These are phyloP conservation scores for Prorops nasuta DNA, from an alignment of 1,140 invertebrate species.

Conservation along the genomic window DNA sequence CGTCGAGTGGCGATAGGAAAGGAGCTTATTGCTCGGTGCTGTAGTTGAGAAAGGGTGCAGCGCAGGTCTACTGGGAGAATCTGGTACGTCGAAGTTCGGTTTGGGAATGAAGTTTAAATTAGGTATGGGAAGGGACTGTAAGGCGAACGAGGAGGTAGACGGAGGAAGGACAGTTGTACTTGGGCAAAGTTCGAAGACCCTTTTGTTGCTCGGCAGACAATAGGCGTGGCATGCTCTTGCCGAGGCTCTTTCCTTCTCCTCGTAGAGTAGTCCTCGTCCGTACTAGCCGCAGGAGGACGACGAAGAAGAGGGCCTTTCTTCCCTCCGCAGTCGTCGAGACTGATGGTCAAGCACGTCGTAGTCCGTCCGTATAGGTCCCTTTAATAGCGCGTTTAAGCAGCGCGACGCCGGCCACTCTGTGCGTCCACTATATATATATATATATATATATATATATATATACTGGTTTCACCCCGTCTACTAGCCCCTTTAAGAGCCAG, in stretches of 20 bases:
- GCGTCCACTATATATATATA: no score
- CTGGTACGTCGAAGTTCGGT: neutral
- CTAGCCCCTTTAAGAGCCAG: slow-evolving; percentile 20
- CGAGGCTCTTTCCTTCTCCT: slow-evolving; percentile 7
- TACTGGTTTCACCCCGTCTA: no score
- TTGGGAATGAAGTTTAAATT: slow-evolving; percentile 22
- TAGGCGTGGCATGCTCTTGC: slow-evolving; percentile 5
- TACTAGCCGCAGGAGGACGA: no score
- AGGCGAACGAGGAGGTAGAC: neutral
- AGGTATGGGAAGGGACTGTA: slow-evolving; percentile 3
- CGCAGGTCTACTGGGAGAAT: neutral
- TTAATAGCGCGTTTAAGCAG: no score
- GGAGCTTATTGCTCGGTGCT: no score
- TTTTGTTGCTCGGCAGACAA: slow-evolving; percentile 20
- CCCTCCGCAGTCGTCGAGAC: no score
- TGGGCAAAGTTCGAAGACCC: slow-evolving; percentile 10
- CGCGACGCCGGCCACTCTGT: no score
- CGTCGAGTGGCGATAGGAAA: no score
- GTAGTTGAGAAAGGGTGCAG: neutral
- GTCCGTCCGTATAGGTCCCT: no score
- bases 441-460: no score
- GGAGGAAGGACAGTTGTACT: slow-evolving; percentile 1
- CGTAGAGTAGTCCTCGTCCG: no score
- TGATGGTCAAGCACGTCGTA: slow-evolving; percentile 32
- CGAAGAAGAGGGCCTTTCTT: no score